Evolutionary conservation across 2,797 vertebrate species (phyloP), one percentile per base, ranked within the genome.

Genomic region (Acanthis flammea): DNA sequence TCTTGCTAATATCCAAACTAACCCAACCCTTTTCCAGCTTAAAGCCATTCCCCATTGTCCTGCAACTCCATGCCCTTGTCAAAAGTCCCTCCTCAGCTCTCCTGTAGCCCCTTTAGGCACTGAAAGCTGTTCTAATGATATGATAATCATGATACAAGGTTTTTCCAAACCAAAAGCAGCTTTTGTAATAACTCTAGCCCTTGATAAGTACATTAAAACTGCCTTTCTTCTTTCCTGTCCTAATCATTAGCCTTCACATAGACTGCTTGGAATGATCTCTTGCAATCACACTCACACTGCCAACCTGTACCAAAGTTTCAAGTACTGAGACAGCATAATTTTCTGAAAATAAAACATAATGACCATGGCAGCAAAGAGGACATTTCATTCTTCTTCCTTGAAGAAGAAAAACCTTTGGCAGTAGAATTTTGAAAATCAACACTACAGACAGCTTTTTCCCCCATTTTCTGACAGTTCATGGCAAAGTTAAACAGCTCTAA

Each of bases 401-500:
- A 86, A 93, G 74, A 88, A 97, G 93, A 96, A 83, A 94, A 97
- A 27, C 84, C 77, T 96, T 96, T 93, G 93, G 94, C 94, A 91
- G 78, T 62, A 93, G 71, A 79, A 93, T 96, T 96, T 92, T 96
- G 90, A 95, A 97, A 97, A 97, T 70, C 96, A 97, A 95, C 35
- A 73, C 55, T 83, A 54, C 39, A 62, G 88, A 96, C 89, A 87
- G 86, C 54, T 95, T 79, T 96, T 97, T 28, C 84, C 92, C n/a
- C 88, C 48, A 55, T 94, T 96, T 97, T 93, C 90, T 86, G 22
- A 94, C 92, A 92, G 54, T 90, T 91, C 11, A 12, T 86, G 86
- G 87, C 79, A 71, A 89, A 96, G 92, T 97, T 97, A 96, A 98
- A 97, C 94, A 97, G 91, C 89, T 93, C 95, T 97, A 97, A 97